Base-by-base conservation (phyloP, 1,140 invertebrate species). In the Halictus rubicundus region DNA sequence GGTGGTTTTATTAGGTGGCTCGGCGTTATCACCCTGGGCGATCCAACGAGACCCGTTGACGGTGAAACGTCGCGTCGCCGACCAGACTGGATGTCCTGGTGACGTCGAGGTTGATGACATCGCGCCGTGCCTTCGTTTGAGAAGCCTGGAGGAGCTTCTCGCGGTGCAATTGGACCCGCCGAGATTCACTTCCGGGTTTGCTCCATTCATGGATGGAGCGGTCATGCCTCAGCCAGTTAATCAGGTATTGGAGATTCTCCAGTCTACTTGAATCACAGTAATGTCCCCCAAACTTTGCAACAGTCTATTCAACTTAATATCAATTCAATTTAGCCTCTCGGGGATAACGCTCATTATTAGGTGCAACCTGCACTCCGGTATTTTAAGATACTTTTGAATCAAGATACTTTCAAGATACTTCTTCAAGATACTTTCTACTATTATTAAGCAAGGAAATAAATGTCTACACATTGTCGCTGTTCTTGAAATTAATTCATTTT, bases 21-120 rank as follows among this genome's bases (percentile, higher is more conserved):
- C 98, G n/a, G 97, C 97, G 19, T 93, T 99, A 76, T 98, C 97
- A 88, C 97, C 97, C 21, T 99, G 97, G 98, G 98, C 98, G 61
- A 94, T 98, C 81, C 97, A 98, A 91, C 95, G 96, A 81, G 97
- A 98, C 90, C 97, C 98, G 19, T 92, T 97, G 25, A 95, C 94
- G 69, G 95, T 97, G 83, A 97, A 97, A 93, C 94, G 96, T 87
- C 95, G 95, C 88, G 96, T 97, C 23, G 96, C 96, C 19, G 95
- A 97, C 84, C 95, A 96, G 85, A 96, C 96, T 2, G 95, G 95
- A 12, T 97, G 97, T 90, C 95, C 96, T 87, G 96, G 96, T 4
- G 96, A 97, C 88, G 93, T 96, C 68, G 92, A 96, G 49, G 94
- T 95, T 81, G 96, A 97, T 84, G 97, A 98, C 92, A 92, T 97